Percentiles rank a stretch among this genome's conserved stretches.
Conservation (phyloP, 2,113 vertebrate genomes). For the Boleophthalmus pectinirostris region DNA sequence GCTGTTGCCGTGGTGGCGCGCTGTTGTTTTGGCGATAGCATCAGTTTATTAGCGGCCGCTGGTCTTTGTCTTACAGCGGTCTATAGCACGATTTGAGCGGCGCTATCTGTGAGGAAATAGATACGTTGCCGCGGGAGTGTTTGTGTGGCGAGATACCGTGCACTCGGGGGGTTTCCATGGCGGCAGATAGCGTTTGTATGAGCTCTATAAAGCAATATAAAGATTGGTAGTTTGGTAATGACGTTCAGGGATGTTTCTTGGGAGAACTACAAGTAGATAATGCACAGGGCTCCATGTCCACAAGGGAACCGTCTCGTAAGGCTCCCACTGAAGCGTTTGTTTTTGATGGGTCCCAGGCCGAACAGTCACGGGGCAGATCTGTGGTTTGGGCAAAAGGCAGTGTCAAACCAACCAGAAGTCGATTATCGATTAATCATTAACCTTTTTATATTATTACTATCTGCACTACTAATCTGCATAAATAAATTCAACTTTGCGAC, state of each 20-base stretch:
- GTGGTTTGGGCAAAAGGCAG: no score
- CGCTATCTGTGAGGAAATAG: constrained; percentile 55
- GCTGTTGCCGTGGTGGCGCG: constrained; percentile 15
- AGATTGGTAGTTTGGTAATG: constrained; percentile 14
- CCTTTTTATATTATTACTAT: no score
- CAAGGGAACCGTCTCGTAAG: no score
- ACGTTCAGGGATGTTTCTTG: not conserved
- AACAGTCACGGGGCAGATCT: no score
- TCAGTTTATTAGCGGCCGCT: constrained; percentile 49
- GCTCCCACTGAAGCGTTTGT: no score
- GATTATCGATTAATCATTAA: no score
- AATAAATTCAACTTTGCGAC: no score
- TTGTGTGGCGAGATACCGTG: constrained; percentile 57
- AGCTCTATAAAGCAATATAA: constrained; percentile 6
- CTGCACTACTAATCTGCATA: no score
- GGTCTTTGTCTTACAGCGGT: constrained; percentile 48
- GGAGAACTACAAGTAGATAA: not conserved
- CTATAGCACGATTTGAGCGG: constrained; percentile 21
- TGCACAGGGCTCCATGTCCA: not conserved
- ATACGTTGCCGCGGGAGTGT: constrained; percentile 62
- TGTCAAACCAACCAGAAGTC: no score
- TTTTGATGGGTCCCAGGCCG: no score
- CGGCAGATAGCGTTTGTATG: not conserved
- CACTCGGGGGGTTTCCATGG: constrained; percentile 30
- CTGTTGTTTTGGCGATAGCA: constrained; percentile 62